These are phyloP conservation scores for Plestiodon gilberti DNA, from an alignment of 2,113 vertebrate species.

Conservation along the genomic window DNA sequence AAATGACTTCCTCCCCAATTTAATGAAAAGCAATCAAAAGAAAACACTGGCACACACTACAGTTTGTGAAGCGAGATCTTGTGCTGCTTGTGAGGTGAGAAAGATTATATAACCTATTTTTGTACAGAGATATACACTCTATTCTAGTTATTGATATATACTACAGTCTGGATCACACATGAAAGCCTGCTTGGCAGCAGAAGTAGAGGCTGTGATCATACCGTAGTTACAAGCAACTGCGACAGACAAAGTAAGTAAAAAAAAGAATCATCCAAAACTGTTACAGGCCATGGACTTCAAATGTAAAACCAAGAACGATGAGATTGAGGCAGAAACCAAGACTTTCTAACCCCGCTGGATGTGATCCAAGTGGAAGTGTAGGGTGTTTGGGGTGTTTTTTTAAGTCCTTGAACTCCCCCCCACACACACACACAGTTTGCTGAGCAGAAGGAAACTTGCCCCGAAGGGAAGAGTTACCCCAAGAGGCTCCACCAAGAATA, in stretches of 20 bases:
- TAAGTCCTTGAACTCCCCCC: background rate
- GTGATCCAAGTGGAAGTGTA: background rate
- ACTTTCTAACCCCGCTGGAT: background rate
- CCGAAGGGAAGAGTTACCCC: constrained; percentile 16
- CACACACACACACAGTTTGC: background rate
- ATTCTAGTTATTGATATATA: background rate
- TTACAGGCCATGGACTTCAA: background rate
- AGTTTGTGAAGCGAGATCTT: background rate
- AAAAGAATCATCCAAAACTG: background rate
- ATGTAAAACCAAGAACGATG: background rate
- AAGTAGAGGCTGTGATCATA: background rate
- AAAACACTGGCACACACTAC: background rate
- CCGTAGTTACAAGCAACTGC: background rate
- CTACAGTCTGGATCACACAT: constrained; percentile 13
- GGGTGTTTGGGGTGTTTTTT: background rate
- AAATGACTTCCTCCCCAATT: background rate
- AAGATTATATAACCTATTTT: background rate
- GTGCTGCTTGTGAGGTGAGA: background rate
- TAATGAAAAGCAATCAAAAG: background rate
- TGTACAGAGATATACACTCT: background rate
- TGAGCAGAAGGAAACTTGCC: background rate
- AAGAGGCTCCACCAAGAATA: background rate
- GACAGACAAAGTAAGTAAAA: background rate
- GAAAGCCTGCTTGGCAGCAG: constrained; percentile 50
- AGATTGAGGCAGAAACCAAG: background rate